A percentile compares a stretch with the other conserved stretches of the same genome.
Evolutionary conservation across 2,113 vertebrate species (phyloP).

Genomic region (Symphodus melops): DNA sequence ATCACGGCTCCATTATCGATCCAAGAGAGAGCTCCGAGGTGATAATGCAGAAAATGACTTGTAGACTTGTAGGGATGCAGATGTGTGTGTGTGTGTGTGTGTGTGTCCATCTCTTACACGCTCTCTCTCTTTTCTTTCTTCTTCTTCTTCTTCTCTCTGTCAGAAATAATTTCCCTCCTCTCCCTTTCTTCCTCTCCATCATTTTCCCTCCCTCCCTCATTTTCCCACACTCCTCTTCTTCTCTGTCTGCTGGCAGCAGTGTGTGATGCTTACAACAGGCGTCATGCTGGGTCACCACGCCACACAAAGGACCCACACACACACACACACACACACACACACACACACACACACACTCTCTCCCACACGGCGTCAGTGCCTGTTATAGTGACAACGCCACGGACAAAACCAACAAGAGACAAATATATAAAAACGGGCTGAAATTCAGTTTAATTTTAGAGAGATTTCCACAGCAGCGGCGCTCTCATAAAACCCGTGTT

Average conservation of each 20-base stretch:
- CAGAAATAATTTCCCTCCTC: not conserved
- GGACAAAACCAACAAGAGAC: slow-evolving; percentile 76
- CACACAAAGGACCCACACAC: no score
- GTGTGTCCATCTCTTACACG: no score
- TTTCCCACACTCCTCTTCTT: slow-evolving; percentile 67
- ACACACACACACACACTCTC: slow-evolving; percentile 55
- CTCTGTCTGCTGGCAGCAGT: slow-evolving; percentile 73
- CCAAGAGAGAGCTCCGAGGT: no score
- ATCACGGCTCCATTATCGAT: no score
- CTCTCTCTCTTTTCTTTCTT: no score
- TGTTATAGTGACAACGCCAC: slow-evolving; percentile 70
- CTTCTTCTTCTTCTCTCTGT: not conserved
- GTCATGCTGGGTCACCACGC: slow-evolving; percentile 71
- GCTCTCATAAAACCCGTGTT: slow-evolving; percentile 63
- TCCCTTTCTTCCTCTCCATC: not conserved
- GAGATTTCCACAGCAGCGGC: slow-evolving; percentile 75
- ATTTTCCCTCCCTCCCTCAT: not conserved
- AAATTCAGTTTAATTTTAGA: slow-evolving; percentile 76
- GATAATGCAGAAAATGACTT: no score
- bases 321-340: slow-evolving; percentile 32
- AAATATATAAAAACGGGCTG: slow-evolving; percentile 74
- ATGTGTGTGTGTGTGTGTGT: no score
- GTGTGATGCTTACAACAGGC: slow-evolving; percentile 66
- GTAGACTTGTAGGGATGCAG: no score
- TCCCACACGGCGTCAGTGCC: slow-evolving; percentile 75